Base-by-base conservation (phyloP, 2,797 vertebrate genomes). In the Prunella strophiata region DNA sequence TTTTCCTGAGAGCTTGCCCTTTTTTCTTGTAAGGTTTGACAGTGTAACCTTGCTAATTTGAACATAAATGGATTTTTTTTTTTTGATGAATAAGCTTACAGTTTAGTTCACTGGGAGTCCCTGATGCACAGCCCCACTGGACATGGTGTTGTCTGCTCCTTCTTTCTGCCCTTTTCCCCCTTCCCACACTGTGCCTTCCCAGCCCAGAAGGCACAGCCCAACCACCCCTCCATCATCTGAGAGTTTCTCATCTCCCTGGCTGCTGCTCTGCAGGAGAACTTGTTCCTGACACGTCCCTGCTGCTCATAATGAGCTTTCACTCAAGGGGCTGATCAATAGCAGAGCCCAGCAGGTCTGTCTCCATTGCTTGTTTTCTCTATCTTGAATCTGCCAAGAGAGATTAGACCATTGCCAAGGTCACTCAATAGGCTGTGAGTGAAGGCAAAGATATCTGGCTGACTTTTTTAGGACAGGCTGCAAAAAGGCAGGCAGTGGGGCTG, bases 401-500 rank as follows among this genome's bases (percentile, higher is more conserved):
- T 98, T 97, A 98, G 97, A 43, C 94, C 68, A 66, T 96, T 96
- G 96, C 97, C 97, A 98, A 98, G 98, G 98, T 98, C 98, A 97
- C 96, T 98, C 94, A 74, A 94, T 96, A 95, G 10, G 75, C 52
- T 26, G 90, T 40, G 52, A 97, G 89, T 68, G 97, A 97, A 96
- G 91, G 95, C 30, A 94, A 88, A 96, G 95, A 75, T 73, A 96
- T 91, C 97, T 96, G 55, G 79, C 77, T 92, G 94, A 70, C 94
- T 96, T 92, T 95, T 96, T 94, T 43, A 96, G 94, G 94, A 91
- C 87, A 94, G 96, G 13, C 78, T 89, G 93, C 62, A 79, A 68
- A 90, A 77, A 96, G 94, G 93, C 84, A 59, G 48, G 85, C n/a
- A 52, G 34, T n/a, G 87, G 90, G 85, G 76, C 83, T 78, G 14